Evolutionary conservation across 2,797 vertebrate species (phyloP).

Genomic region (Tinamus major): DNA sequence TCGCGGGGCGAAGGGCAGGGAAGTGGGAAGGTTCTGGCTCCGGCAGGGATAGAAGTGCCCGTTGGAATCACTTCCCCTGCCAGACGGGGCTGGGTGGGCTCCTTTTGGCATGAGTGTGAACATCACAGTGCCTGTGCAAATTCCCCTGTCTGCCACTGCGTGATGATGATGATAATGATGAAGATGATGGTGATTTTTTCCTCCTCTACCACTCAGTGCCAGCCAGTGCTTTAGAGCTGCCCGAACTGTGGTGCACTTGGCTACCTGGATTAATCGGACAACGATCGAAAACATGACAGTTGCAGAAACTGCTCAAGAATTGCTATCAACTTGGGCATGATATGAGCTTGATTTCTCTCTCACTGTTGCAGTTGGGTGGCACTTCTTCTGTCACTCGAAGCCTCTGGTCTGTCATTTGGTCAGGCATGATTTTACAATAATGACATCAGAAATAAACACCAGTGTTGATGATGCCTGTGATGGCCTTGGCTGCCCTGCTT

Average conservation of each 20-base stretch:
- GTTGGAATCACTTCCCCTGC: not conserved
- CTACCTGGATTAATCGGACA: not conserved
- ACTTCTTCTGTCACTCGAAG: not conserved
- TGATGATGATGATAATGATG: not conserved
- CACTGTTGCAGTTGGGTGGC: not conserved
- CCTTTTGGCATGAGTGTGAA: not conserved
- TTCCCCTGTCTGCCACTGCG: not conserved
- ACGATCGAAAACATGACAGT: not conserved
- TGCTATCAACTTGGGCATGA: accelerated
- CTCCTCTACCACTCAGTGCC: not conserved
- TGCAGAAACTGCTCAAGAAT: not conserved
- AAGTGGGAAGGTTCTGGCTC: not conserved
- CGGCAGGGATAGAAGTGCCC: not conserved
- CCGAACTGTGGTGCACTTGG: not conserved
- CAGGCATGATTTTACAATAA: not conserved
- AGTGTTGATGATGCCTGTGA: not conserved
- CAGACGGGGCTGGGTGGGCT: not conserved
- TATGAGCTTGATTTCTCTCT: not conserved
- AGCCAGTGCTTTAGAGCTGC: not conserved
- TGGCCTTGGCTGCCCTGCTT: not conserved
- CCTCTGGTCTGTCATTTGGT: not conserved
- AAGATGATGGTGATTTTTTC: not conserved
- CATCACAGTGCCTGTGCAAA: not conserved
- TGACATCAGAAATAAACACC: not conserved
- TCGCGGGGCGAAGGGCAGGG: slow-evolving; percentile 49